Base-by-base conservation (phyloP, 2,888 invertebrate genomes). In the Drosophila borealis region DNA sequence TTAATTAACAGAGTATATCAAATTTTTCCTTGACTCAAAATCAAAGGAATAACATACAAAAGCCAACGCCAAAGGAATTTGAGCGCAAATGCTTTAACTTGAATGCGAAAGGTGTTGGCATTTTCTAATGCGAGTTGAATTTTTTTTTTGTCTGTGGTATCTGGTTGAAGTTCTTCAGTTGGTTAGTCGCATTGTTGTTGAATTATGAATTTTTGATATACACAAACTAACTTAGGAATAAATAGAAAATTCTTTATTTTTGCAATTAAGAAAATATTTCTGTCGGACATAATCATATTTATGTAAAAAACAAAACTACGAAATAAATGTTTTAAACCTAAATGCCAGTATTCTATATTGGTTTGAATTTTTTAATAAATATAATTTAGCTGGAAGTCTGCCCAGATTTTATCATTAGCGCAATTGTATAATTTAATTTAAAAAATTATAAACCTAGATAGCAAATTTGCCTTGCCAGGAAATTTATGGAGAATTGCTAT, bases 1-100 rank as follows among this genome's bases (percentile, higher is more conserved):
- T 10, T 44, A 4, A 4, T 4, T 11, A 36, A 11, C 44, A 55
- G 55, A n/a, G 42, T 33, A 54, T 33, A 42, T 33, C 0, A 17
- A 41, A 60, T 59, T 62, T 59, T 9, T 19, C 59, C 68, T 48
- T 68, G 21, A 21, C 39, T 44, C 45, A 60, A 77, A 74, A 77
- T 57, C 60, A 55, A 55, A 42, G 36, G 14, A 55, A 50, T 54
- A 44, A 62, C 74, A 78, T 73, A 69, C 65, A 57, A 56, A 51
- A 51, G 67, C 41, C 44, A 60, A 44, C 6, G 42, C 33, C 59
- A 34, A 37, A 50, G 80, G 77, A 76, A 80, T 86, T 76, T 53
- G 66, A 66, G 63, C 67, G n/a, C 34, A 76, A 87, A 88, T 76
- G 69, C 71, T 78, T 81, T 50, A 59, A 81, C 71, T 76, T 76